Evolutionary conservation across 1,140 invertebrate genomes (phyloP).

Genomic region (Oryzaephilus surinamensis): DNA sequence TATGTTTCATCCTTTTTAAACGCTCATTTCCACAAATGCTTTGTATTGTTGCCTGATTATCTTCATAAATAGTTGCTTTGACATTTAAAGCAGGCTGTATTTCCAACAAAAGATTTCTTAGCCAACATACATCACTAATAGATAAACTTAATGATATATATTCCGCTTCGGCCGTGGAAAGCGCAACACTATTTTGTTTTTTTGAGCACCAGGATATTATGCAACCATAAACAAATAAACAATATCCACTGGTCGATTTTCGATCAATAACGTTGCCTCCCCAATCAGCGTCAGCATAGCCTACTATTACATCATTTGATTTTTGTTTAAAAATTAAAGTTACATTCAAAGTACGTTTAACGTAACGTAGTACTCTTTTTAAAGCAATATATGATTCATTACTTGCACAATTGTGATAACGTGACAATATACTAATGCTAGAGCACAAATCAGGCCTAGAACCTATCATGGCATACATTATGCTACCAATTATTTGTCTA

Average conservation of each 20-base stretch:
- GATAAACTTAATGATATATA: conserved; percentile 21
- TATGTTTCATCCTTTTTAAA: conserved; percentile 18
- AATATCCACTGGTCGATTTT: conserved; percentile 20
- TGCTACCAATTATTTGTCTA: conserved; percentile 21
- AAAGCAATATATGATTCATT: too few relatives aligned
- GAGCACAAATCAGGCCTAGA: too few relatives aligned
- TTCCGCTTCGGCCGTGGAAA: conserved; percentile 32
- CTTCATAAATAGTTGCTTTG: conserved; percentile 13
- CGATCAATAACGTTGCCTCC: conserved; percentile 16
- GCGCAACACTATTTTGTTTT: conserved; percentile 29
- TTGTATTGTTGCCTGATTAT: conserved; percentile 27
- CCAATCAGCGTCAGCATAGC: conserved; percentile 32
- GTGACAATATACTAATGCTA: too few relatives aligned
- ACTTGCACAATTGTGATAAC: too few relatives aligned
- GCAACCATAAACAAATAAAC: conserved; percentile 21
- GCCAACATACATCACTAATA: conserved; percentile 25
- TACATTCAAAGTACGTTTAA: too few relatives aligned
- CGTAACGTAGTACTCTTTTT: too few relatives aligned
- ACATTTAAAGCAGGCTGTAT: conserved; percentile 2
- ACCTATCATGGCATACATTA: too few relatives aligned
- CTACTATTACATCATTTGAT: conserved; percentile 9
- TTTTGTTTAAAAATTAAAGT: conserved; percentile 13
- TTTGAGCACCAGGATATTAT: conserved; percentile 27
- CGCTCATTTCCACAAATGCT: conserved; percentile 26
- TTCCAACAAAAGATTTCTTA: conserved; percentile 29